phyloP scores from a whole-genome alignment of 30 jellyfish, hydroid and myxozoan species.

The Sanderia malayensis region DNA sequence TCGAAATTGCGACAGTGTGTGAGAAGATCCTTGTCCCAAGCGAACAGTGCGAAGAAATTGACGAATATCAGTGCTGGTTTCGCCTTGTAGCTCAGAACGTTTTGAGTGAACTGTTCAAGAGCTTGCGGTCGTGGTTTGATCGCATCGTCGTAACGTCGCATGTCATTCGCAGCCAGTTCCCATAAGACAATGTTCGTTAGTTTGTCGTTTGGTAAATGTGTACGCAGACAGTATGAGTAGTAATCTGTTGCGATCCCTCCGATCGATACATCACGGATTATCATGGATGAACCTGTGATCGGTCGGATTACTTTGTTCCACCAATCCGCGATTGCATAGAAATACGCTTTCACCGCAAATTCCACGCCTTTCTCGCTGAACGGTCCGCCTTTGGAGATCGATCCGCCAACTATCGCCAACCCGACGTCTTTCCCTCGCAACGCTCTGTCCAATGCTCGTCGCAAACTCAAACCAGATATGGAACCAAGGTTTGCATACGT shows the following conservation, averaged over 20 bases:
- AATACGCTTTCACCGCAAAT: slow-evolving; percentile 85
- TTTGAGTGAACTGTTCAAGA: slow-evolving; percentile 94
- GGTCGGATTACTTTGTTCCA: slow-evolving; percentile 99
- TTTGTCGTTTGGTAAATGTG: slow-evolving; percentile 93
- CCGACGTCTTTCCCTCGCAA: slow-evolving; percentile 98
- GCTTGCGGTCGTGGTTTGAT: slow-evolving; percentile 83
- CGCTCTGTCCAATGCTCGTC: slow-evolving; percentile 95
- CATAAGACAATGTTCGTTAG: slow-evolving; percentile 93
- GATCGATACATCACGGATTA: slow-evolving; percentile 94
- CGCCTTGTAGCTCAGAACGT: slow-evolving; percentile 89
- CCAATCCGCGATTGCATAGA: slow-evolving; percentile 98
- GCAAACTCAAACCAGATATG: slow-evolving; percentile 82
- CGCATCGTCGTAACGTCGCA: slow-evolving; percentile 90
- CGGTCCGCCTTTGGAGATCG: slow-evolving; percentile 99
- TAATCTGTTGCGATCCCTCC: slow-evolving; percentile 99
- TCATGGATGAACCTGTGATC: slow-evolving; percentile 97
- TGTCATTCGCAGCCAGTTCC: slow-evolving; percentile 98
- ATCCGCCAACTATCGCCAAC: slow-evolving; percentile 97
- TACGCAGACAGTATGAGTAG: slow-evolving; percentile 90
- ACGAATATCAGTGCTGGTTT: slow-evolving; percentile 90
- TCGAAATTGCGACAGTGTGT: slow-evolving; percentile 97
- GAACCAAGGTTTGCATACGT: slow-evolving; percentile 99
- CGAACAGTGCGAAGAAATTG: slow-evolving; percentile 91
- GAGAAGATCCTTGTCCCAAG: slow-evolving; percentile 92
- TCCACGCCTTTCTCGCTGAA: slow-evolving; percentile 98